Base-by-base conservation (phyloP, 2,113 vertebrate genomes). In the Thermophis baileyi region DNA sequence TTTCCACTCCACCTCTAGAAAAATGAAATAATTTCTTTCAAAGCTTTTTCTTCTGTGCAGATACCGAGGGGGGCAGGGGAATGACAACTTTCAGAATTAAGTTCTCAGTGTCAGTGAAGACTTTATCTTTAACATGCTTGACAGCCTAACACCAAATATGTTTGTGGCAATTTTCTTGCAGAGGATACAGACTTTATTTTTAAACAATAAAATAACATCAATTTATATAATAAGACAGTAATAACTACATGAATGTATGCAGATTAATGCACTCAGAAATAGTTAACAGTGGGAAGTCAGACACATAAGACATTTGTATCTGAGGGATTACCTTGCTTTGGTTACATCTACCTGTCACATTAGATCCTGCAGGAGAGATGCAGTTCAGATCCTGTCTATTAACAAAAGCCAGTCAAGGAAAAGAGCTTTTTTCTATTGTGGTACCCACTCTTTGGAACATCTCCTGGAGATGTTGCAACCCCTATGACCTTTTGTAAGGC, bases 61-160 rank as follows among this genome's bases (percentile, higher is more conserved):
- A 81, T 40, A 44, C 6, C 0, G 12, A 6, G 27, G 3, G 27
- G 30, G 30, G 6, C 2, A 0, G 3, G 30, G 30, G 1, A 4
- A 63, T 30, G 69, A 81, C 18, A 44, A 81, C 35, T 44, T 81
- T 81, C 35, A 81, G 35, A 44, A 81, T 81, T 40, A 81, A 81
- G 74, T 81, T 81, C 35, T 81, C 74, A 44, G 18, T 81, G 35
- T 81, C 74, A 5, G 18, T 81, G 74, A 40, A 81, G 35, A 44
- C 74, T 44, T 44, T 44, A 81, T 81, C 74, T 81, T 81, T 81
- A 81, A 22, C 74, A 81, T 81, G 35, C 74, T 81, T 44, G 74
- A 81, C 18, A 81, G 35, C 18, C 35, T 22, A 44, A 81, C 35
- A 81, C 18, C 35, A 81, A 81, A 81, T 81, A 81, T 44, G 35